Evolutionary conservation across 1,140 invertebrate species (phyloP).

Genomic region (Drosophila serrata): DNA sequence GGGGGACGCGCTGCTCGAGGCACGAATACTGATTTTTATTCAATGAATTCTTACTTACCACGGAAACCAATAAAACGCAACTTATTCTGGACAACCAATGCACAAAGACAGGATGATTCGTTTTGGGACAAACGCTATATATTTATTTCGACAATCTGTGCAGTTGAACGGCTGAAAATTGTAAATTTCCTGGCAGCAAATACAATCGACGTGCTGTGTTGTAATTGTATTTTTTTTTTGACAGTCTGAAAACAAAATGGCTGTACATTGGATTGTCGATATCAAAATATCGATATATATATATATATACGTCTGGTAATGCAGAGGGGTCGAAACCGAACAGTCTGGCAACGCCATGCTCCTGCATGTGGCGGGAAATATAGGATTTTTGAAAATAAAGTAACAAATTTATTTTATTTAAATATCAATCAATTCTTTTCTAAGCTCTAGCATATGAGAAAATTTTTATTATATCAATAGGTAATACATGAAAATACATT

Average conservation of each 20-base stretch:
- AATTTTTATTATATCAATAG: not conserved
- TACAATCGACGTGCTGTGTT: slow-evolving; percentile 37
- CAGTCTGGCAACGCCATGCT: too few relatives aligned
- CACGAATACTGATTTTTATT: slow-evolving; percentile 55
- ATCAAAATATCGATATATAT: not conserved
- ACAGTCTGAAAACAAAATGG: slow-evolving; percentile 37
- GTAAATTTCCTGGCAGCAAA: slow-evolving; percentile 55
- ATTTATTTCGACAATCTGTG: slow-evolving; percentile 68
- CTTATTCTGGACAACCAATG: slow-evolving; percentile 64
- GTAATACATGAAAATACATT: not conserved
- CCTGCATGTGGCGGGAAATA: not conserved
- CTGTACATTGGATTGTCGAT: not conserved
- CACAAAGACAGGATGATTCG: slow-evolving; percentile 67
- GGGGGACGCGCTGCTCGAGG: slow-evolving; percentile 38
- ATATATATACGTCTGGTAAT: too few relatives aligned
- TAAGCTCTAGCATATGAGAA: not conserved
- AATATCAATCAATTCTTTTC: not conserved
- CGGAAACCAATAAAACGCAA: slow-evolving; percentile 70
- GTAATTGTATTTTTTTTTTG: not conserved
- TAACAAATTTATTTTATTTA: not conserved
- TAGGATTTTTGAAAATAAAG: not conserved
- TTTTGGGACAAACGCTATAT: slow-evolving; percentile 58
- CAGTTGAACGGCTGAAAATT: slow-evolving; percentile 58
- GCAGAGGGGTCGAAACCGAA: too few relatives aligned
- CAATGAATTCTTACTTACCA: slow-evolving; percentile 77